Evolutionary conservation across 2,888 invertebrate genomes (phyloP).

Genomic region (Dolichomitus sp.): DNA sequence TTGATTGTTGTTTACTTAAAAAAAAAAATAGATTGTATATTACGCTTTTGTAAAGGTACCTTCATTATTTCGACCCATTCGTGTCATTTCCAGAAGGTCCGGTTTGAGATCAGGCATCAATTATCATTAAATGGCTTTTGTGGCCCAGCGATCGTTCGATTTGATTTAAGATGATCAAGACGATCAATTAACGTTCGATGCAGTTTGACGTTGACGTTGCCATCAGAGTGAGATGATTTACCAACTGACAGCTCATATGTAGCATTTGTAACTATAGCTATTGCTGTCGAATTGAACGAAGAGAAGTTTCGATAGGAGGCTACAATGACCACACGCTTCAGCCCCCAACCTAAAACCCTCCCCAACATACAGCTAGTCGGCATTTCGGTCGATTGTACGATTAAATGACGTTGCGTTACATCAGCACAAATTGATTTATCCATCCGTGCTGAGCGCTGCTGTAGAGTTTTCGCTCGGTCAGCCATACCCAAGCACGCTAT

Average conservation of each 20-base stretch:
- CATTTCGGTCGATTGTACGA: slow-evolving; percentile 70
- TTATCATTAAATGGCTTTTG: neutral
- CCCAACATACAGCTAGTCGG: slow-evolving; percentile 2
- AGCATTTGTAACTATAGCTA: neutral
- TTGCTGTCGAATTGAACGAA: neutral
- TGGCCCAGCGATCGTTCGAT: neutral
- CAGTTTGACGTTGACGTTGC: neutral
- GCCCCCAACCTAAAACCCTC: neutral
- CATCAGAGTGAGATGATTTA: neutral
- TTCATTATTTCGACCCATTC: neutral
- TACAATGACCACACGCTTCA: neutral
- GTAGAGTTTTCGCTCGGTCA: slow-evolving; percentile 50
- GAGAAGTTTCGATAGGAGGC: neutral
- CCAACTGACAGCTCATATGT: neutral
- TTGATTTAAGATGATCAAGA: neutral
- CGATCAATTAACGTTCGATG: slow-evolving; percentile 5
- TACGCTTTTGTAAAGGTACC: neutral
- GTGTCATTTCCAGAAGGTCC: neutral
- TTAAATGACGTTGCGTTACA: slow-evolving; percentile 63
- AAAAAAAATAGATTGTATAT: neutral
- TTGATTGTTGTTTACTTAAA: no score
- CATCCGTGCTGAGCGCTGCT: slow-evolving; percentile 41
- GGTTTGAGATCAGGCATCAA: neutral
- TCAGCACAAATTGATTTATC: slow-evolving; percentile 68
- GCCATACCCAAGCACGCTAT: slow-evolving; percentile 56